Evolutionary conservation across 2,113 vertebrate genomes (phyloP).

Genomic region (Nibea coibor): DNA sequence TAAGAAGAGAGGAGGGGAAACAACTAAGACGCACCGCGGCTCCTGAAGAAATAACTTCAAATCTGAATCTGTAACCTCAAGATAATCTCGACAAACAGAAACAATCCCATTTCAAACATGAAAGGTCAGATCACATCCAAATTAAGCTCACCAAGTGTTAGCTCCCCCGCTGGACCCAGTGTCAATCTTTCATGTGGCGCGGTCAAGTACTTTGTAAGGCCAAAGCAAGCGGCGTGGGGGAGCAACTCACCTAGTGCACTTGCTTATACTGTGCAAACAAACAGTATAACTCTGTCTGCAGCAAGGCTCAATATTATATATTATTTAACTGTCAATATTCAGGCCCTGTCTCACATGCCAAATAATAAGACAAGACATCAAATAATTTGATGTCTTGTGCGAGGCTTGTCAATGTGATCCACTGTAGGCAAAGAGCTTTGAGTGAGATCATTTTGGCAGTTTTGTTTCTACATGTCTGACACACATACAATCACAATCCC

Average conservation of each 20-base stretch:
- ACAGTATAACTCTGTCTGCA: not conserved
- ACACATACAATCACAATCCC: not conserved
- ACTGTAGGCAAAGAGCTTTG: not conserved
- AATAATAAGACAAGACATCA: not conserved
- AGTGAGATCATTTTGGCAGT: not conserved
- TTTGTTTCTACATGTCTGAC: not conserved
- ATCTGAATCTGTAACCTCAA: not conserved
- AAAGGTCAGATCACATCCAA: not conserved
- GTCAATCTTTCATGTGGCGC: not conserved
- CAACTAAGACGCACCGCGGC: not conserved
- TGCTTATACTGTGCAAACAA: not conserved
- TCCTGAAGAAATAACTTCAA: constrained; percentile 25
- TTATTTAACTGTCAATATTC: constrained; percentile 2
- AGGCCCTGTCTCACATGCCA: not conserved
- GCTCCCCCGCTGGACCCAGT: not conserved
- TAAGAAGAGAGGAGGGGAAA: not conserved
- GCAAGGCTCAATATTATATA: not conserved
- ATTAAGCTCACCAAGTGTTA: not conserved
- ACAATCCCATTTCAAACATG: not conserved
- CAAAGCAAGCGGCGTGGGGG: not conserved
- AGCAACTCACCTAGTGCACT: not conserved
- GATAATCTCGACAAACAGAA: not conserved
- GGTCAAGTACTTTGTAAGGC: not conserved
- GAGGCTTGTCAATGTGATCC: not conserved
- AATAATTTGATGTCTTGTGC: constrained; percentile 5